phyloP scores from a whole-genome alignment of 2,113 vertebrate species.

The human region GRCh38 chr5:66814001-66814500 shows the following conservation, averaged over 20 bases:
- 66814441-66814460: neutral
- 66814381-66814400: neutral
- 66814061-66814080: neutral
- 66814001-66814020: fast-evolving
- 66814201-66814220: neutral
- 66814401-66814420: neutral
- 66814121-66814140: neutral
- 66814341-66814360: neutral
- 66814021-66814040: fast-evolving
- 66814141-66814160: neutral
- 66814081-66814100: neutral
- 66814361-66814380: neutral
- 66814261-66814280: neutral
- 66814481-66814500: too few species aligned
- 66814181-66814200: neutral
- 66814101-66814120: neutral
- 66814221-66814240: neutral
- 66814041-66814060: neutral
- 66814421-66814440: neutral
- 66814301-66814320: neutral
- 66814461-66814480: neutral
- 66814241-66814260: neutral
- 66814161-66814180: neutral
- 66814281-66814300: too few species aligned
- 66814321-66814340: neutral